Base-by-base conservation (phyloP, 2,797 vertebrate species). In the Gymnoscopelus microlampas region DNA sequence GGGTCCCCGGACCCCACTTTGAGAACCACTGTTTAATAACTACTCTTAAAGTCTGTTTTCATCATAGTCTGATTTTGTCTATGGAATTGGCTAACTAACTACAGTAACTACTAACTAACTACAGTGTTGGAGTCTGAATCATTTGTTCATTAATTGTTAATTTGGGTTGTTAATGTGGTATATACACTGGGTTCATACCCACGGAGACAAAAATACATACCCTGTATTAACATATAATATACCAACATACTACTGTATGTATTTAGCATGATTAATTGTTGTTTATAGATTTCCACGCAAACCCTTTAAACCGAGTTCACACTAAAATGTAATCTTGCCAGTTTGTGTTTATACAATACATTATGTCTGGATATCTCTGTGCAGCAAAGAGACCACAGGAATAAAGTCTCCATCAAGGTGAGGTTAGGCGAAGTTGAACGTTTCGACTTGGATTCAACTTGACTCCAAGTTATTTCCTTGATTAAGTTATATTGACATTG, bases 121-220 rank as follows among this genome's bases (percentile, higher is more conserved):
- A 19, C 57, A 48, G 39, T 44, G 39, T 9, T 44, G 39, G 0
- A 6, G 39, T 10, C 39, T 10, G 1, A 44, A 44, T 15, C 32
- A 55, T 66, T 56, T 65, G 61, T 71, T 77, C 71, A 72, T 76
- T 74, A 3, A 24, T 44, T 66, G 73, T 55, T 19, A 61, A 71
- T 26, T 58, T 53, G n/a, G 7, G 7, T 44, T 60, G 58, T 79
- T 61, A 32, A 5, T 15, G 11, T 15, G 50, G 13, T 13, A 35
- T 19, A 26, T 35, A 12, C 35, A 39, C 3, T 32, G 29, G 29
- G 4, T 32, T 3, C 29, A 32, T 32, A 32, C 29, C 29, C 6
- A 39, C 5, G 7, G 5, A 8, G 35, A 39, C 35, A 39, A 1
- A 39, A 39, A 39, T 39, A 39, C 7, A 39, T 6, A 7, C 35